Evolutionary conservation across 2,113 vertebrate species (phyloP), one percentile per base, ranked within the genome.

Genomic region (Morone chrysops): DNA sequence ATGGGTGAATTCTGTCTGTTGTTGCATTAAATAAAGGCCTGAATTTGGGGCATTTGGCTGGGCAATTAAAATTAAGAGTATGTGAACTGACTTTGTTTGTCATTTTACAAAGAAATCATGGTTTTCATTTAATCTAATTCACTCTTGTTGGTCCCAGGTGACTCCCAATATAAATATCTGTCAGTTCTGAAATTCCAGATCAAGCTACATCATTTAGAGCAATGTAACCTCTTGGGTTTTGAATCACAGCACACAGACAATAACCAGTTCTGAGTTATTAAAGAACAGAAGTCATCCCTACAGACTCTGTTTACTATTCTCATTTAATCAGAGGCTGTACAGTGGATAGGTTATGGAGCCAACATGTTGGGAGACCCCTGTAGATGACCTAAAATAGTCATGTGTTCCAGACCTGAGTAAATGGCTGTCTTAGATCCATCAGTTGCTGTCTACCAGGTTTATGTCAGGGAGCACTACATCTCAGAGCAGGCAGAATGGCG

Each of bases 371-470:
- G 71, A 73, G 81, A 88, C 62, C 78, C 71, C 72, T 0, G 50
- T 57, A 65, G 78, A 89, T 94, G 88, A 92, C 95, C 94, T 94
- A 96, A 95, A 95, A 96, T 96, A 95, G 95, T 93, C 92, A 95
- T 94, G 89, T 92, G 87, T 54, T 90, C 87, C 75, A 79, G 89
- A 87, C 75, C 68, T 54, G 51, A 53, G 50, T 48, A 73, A 89
- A 85, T 76, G 53, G 18, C 48, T 47, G 79, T 63, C 72, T 69
- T 50, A 78, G 82, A 90, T 93, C 75, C 82, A 92, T 92, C 91
- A 88, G 91, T 81, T 84, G 80, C 78, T 89, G 92, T 90, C 90
- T 87, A 59, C 9, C 75, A 77, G 74, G 93, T 95, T 95, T 95
- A 93, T 86, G 85, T 91, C 93, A 78, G 36, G 66, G 73, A 84